Base-by-base conservation (phyloP, 2,113 vertebrate species). In the Lepidothrix coronata region DNA sequence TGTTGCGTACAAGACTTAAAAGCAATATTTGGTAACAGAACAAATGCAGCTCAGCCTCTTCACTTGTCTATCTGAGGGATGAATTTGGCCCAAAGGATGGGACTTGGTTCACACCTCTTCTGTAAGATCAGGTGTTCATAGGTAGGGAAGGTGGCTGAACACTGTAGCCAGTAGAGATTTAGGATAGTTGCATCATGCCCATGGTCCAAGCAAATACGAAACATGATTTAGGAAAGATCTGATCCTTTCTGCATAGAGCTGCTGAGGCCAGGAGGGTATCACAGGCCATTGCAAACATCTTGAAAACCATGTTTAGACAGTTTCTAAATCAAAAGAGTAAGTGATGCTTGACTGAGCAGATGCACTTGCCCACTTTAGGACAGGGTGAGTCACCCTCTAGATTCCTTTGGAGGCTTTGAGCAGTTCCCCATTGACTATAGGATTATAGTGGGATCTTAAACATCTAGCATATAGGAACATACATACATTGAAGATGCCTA, bases 371-470 rank as follows among this genome's bases (percentile, higher is more conserved):
- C 66, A 11, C 28, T 91, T 71, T 3, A 39, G 28, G 28, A 41
- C 28, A 33, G 54, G 33, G 67, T 68, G 12, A 46, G 18, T 19
- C 48, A 55, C 39, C 10, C 39, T 72, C 35, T 23, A 23, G 15
- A 65, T 39, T 46, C 30, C 76, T 59, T 37, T 59, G 48, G 67
- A 58, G 48, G 20, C 43, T 83, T 41, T 71, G 43, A 88, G 83
- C 28, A 49, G 48, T 13, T 85, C 21, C 4, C 22, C 0, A 0
- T 58, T 71, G 25, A n/a, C 44, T 41, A 44, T 1, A 39, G n/a
- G 14, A 31, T 39, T 62, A 24, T 2, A 57, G 25, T 5, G 41
- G 41, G 24, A 71, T 41, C 65, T 73, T 54, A 41, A 83, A 37
- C 41, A 85, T 15, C 16, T 68, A 37, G 10, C 5, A n/a, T 17